Conservation (phyloP, 1,140 invertebrate species). For the Eupristina koningsbergeri region DNA sequence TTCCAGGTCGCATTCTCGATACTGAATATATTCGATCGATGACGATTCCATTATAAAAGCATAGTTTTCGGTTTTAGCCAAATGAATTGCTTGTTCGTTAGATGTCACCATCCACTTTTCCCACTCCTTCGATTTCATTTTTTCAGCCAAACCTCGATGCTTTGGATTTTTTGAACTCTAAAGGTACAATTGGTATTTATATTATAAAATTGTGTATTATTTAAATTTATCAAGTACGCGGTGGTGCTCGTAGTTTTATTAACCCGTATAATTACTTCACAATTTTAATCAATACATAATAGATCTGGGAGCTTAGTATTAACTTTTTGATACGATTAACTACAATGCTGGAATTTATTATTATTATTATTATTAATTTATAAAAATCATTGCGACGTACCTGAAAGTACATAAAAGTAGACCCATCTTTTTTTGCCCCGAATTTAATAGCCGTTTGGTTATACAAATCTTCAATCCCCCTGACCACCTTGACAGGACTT, state of each 20-base stretch:
- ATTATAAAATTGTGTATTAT: neutral
- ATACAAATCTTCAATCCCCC: slow-evolving; percentile 82
- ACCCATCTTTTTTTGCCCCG: slow-evolving; percentile 85
- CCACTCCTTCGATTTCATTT: slow-evolving; percentile 78
- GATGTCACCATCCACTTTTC: slow-evolving; percentile 76
- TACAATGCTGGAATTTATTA: too few species aligned
- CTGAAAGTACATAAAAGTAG: slow-evolving; percentile 87
- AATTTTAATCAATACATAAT: neutral
- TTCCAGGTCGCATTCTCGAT: slow-evolving; percentile 84
- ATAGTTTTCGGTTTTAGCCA: slow-evolving; percentile 75
- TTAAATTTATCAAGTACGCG: too few species aligned
- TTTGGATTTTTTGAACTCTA: slow-evolving; percentile 79
- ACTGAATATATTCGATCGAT: slow-evolving; percentile 84
- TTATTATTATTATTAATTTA: too few species aligned
- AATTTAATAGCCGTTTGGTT: slow-evolving; percentile 81
- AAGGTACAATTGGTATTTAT: neutral
- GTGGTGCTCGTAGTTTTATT: too few species aligned
- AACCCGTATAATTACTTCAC: neutral
- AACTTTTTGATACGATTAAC: too few species aligned
- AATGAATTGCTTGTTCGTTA: slow-evolving; percentile 81
- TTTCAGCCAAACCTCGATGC: slow-evolving; percentile 84
- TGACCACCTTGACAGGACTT: slow-evolving; percentile 84
- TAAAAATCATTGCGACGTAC: too few species aligned
- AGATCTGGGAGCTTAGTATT: neutral
- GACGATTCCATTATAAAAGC: slow-evolving; percentile 91